Percentiles rank a stretch among this genome's conserved stretches.
phyloP scores from a whole-genome alignment of 2,888 invertebrate genomes.

The Andrena flavipes region DNA sequence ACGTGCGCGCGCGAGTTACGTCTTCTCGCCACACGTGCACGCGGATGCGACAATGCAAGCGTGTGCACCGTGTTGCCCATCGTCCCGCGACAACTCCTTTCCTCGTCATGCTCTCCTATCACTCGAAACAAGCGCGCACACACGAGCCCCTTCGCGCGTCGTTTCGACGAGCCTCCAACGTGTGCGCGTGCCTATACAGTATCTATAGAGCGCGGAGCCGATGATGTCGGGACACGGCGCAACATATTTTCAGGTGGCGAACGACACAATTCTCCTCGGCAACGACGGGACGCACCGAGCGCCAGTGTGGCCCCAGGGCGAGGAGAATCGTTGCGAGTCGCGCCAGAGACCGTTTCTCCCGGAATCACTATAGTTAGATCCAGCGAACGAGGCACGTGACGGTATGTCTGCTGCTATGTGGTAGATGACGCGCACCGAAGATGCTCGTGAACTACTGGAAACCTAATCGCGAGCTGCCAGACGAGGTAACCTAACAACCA shows the following conservation, averaged over 20 bases:
- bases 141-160: conserved; percentile 1
- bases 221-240: conserved; percentile 79
- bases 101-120: conserved; percentile 41
- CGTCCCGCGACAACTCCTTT: conserved; percentile 25
- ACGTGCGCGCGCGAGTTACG: conserved; percentile 60
- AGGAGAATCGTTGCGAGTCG: conserved; percentile 53
- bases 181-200: neutral
- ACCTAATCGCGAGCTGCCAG: conserved; percentile 36
- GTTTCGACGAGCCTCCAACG: neutral
- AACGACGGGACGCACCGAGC: conserved; percentile 29
- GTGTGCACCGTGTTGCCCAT: conserved; percentile 9
- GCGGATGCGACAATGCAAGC: conserved; percentile 1
- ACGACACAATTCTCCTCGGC: conserved; percentile 48
- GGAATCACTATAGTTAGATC: conserved; percentile 66
- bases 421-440: conserved; percentile 46
- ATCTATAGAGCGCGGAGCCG: conserved; percentile 19
- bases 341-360: conserved; percentile 41
- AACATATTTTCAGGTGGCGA: conserved; percentile 66
- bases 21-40: conserved; percentile 47
- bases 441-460: conserved; percentile 34
- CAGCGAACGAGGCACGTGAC: conserved; percentile 53
- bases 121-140: neutral
- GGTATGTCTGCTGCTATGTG: conserved; percentile 34
- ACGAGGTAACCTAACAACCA: conserved; percentile 10
- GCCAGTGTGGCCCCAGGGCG: conserved; percentile 5